These are phyloP conservation scores for Hirundichthys speculiger DNA, from an alignment of 2,113 vertebrate genomes.

Conservation along the genomic window DNA sequence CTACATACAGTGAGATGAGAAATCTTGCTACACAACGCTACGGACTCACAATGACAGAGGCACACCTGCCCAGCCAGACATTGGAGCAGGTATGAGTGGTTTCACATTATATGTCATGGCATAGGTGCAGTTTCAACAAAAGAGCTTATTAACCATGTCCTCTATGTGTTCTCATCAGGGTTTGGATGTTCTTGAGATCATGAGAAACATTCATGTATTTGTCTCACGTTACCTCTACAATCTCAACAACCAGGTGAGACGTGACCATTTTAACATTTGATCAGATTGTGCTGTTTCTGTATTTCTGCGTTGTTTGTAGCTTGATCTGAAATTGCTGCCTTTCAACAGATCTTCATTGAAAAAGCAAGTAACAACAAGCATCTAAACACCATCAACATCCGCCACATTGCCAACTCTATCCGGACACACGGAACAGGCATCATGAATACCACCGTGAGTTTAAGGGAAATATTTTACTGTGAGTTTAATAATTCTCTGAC, in stretches of 20 bases:
- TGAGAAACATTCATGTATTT: conserved; percentile 99
- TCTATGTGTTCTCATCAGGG: conserved; percentile 81
- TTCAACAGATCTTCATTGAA: conserved; percentile 94
- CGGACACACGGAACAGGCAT: conserved; percentile 98
- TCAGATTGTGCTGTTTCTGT: background rate
- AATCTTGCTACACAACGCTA: conserved; percentile 96
- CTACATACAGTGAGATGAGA: conserved; percentile 99
- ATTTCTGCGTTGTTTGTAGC: background rate
- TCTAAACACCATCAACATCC: conserved; percentile 99
- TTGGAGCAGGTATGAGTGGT: conserved; percentile 89
- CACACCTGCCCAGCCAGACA: conserved; percentile 97
- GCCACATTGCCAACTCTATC: conserved; percentile 98
- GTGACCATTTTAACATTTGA: accelerated
- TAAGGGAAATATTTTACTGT: background rate
- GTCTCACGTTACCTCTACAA: conserved; percentile 98
- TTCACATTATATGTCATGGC: background rate
- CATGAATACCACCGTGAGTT: conserved; percentile 97
- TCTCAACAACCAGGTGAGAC: conserved; percentile 95
- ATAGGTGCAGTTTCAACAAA: background rate
- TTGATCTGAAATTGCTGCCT: background rate
- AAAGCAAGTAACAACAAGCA: conserved; percentile 99
- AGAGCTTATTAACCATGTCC: background rate
- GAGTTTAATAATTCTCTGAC: no score
- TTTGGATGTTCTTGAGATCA: conserved; percentile 97
- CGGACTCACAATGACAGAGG: conserved; percentile 94